Percentiles rank a stretch among this genome's conserved stretches.
Conservation (phyloP, 2,797 vertebrate species). For the Pseudochirops corinnae region DNA sequence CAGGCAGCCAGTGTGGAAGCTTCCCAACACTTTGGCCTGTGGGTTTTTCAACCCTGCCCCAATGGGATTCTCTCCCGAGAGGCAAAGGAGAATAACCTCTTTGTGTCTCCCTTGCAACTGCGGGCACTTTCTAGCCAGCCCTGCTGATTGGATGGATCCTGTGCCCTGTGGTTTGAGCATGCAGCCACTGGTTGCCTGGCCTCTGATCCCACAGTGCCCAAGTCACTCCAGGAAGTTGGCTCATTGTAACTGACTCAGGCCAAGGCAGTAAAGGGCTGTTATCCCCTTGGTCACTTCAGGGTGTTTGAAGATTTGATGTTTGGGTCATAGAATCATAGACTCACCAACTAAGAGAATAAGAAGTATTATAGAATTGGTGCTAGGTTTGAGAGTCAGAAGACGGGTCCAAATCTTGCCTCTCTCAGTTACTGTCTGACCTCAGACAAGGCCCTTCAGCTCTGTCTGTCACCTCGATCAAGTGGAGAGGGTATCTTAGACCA, state of each 20-base stretch:
- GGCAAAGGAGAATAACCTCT: slow-evolving; percentile 82
- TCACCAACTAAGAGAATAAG: background rate
- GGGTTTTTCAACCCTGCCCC: slow-evolving; percentile 81
- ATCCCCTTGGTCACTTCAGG: background rate
- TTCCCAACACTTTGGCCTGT: slow-evolving; percentile 66
- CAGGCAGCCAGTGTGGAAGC: slow-evolving; percentile 79
- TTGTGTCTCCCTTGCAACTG: slow-evolving; percentile 75
- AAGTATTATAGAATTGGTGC: background rate
- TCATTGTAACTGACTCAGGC: background rate
- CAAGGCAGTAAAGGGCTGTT: background rate
- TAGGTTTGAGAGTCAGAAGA: background rate
- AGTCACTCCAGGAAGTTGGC: background rate
- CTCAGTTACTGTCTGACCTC: background rate
- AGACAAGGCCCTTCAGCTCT: background rate
- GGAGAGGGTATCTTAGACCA: background rate
- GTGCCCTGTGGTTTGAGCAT: background rate
- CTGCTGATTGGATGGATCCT: background rate
- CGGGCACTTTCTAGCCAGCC: background rate
- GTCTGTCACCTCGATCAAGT: background rate
- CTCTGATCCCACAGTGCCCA: background rate
- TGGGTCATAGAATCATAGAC: background rate
- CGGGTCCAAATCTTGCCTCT: background rate
- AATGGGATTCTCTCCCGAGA: slow-evolving; percentile 81
- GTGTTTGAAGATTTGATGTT: background rate
- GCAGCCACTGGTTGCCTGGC: background rate